These are phyloP conservation scores for Falco rusticolus DNA, from an alignment of 2,797 vertebrate species.

Conservation along the genomic window DNA sequence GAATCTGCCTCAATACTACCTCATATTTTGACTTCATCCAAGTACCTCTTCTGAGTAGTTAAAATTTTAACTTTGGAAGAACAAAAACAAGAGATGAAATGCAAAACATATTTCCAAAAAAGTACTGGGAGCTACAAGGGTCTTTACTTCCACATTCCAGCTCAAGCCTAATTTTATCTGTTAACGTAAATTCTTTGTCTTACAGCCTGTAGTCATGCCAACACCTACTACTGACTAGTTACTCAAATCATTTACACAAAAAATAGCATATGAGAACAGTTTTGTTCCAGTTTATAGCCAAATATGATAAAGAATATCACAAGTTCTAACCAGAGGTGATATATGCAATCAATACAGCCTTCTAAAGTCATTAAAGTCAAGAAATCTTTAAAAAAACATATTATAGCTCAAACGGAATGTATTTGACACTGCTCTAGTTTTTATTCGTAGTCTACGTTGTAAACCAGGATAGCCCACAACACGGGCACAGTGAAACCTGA, in stretches of 20 bases:
- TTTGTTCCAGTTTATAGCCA: background rate
- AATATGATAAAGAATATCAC: background rate
- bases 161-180: background rate
- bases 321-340: background rate
- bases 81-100: background rate
- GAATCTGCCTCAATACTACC: background rate
- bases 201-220: background rate
- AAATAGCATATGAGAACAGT: background rate
- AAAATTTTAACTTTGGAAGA: background rate
- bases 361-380: background rate
- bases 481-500: background rate
- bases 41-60: background rate
- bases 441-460: accelerated
- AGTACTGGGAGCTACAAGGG: background rate
- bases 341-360: background rate
- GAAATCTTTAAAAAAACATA: background rate
- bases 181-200: background rate
- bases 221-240: background rate
- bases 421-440: background rate
- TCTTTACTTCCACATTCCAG: background rate
- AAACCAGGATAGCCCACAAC: background rate
- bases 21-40: background rate
- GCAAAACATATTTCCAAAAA: background rate
- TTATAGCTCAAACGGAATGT: background rate
- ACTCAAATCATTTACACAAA: background rate